Conservation (phyloP, 2,113 vertebrate genomes). For the Gorsachius goisagi region DNA sequence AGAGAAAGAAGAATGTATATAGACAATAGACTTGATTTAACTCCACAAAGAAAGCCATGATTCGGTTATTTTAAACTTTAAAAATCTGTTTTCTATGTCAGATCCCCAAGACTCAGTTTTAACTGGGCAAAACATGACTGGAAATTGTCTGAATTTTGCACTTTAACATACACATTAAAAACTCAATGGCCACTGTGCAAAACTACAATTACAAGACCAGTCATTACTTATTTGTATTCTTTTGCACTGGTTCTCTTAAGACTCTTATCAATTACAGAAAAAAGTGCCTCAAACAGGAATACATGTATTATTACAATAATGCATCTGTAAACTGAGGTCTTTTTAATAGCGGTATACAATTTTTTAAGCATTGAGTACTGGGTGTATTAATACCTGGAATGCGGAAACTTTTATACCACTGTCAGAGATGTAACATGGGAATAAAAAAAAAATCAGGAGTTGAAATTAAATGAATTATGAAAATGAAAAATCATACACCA, state of each 20-base stretch:
- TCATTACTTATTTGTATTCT: not conserved
- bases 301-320: not conserved
- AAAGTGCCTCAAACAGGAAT: not conserved
- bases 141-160: not conserved
- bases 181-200: not conserved
- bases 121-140: not conserved
- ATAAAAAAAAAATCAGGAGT: not conserved
- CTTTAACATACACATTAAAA: not conserved
- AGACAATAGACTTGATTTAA: not conserved
- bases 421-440: not conserved
- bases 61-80: not conserved
- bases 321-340: not conserved
- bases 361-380: not conserved
- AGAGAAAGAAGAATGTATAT: not conserved
- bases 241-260: not conserved
- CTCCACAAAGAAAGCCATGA: not conserved
- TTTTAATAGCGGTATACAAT: not conserved
- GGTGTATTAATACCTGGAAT: not conserved
- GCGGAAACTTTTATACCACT: not conserved
- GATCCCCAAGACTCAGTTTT: not conserved
- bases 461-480: not conserved
- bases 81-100: not conserved
- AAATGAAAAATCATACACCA: not conserved
- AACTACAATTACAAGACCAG: not conserved
- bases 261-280: not conserved